Base-by-base conservation (phyloP, 2,888 invertebrate genomes). In the Lasioglossum pauxillum region DNA sequence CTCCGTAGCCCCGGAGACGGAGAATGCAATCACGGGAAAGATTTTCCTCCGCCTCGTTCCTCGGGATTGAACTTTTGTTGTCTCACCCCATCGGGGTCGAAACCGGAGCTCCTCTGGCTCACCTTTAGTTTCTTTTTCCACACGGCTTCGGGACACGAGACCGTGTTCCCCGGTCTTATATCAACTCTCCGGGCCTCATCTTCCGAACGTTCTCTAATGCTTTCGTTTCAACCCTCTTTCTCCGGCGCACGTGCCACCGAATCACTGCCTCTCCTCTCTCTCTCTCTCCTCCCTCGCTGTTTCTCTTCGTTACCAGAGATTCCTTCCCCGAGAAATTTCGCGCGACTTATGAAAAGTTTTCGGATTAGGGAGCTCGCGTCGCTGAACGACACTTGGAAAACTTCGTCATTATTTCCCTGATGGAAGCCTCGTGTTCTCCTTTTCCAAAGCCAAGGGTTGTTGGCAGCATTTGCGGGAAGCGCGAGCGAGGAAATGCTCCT, bases 31-130 rank as follows among this genome's bases (percentile, higher is more conserved):
- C 91, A 88, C 86, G 89, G 89, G 91, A 23, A 93, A 92, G 93
- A 93, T 94, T 93, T 92, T 93, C 76, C 90, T 86, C 83, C 89
- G 92, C 91, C 76, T 53, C 94, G 92, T 94, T 93, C 91, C 87
- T 90, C 86, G 92, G 93, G 94, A 94, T 95, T 94, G 94, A 94
- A 93, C 93, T 94, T 93, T 94, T 92, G 93, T 93, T 93, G 93
- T 94, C 91, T 85, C 90, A 86, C 86, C 89, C 91, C 89, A 89
- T 90, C 89, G 86, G 69, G 69, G 60, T 78, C 82, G 67, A 74
- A 35, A 74, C 75, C 75, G 46, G 64, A 73, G 44, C 38, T 69
- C 60, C 38, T 35, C 19, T 8, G 27, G 72, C 80, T 80, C 74
- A 80, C 82, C 81, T 82, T 85, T 78, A 69, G 79, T 75, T 79